Percentiles rank a stretch among this genome's conserved stretches.
phyloP scores from a whole-genome alignment of 2,888 invertebrate genomes.

The Punctoribates punctum region DNA sequence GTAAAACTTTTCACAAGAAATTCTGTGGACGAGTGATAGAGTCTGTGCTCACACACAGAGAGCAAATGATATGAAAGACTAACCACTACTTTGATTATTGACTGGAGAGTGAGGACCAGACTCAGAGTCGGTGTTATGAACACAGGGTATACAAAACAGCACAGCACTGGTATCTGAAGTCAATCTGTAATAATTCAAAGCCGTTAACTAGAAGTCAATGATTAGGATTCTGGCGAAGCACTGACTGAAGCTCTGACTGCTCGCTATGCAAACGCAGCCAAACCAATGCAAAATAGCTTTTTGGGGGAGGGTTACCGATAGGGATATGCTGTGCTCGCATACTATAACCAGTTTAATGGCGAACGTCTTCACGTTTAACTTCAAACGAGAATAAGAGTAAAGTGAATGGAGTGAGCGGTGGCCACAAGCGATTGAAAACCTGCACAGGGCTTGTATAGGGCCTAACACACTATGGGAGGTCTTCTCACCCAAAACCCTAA shows the following conservation, averaged over 20 bases:
- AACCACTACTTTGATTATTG: not conserved
- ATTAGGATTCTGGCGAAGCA: not conserved
- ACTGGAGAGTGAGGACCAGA: not conserved
- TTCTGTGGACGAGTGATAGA: too few relatives aligned
- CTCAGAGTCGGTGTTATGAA: not conserved
- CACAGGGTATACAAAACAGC: not conserved
- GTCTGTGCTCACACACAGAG: too few relatives aligned
- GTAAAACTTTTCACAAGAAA: too few relatives aligned
- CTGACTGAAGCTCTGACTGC: not conserved
- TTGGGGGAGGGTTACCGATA: not conserved
- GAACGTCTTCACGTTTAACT: not conserved
- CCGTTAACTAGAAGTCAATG: constrained; percentile 25
- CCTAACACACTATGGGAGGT: not conserved
- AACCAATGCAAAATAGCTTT: not conserved
- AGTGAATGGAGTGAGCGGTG: not conserved
- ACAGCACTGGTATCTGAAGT: constrained; percentile 8
- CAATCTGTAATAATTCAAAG: not conserved
- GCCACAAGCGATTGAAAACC: not conserved
- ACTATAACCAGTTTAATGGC: not conserved
- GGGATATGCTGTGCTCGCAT: not conserved
- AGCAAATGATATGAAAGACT: not conserved
- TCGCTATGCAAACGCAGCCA: not conserved
- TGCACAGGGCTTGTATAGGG: not conserved
- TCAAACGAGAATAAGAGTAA: not conserved
- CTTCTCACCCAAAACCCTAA: constrained; percentile 15